Conservation (phyloP, 2,113 vertebrate genomes). For the Paramisgurnus dabryanus region DNA sequence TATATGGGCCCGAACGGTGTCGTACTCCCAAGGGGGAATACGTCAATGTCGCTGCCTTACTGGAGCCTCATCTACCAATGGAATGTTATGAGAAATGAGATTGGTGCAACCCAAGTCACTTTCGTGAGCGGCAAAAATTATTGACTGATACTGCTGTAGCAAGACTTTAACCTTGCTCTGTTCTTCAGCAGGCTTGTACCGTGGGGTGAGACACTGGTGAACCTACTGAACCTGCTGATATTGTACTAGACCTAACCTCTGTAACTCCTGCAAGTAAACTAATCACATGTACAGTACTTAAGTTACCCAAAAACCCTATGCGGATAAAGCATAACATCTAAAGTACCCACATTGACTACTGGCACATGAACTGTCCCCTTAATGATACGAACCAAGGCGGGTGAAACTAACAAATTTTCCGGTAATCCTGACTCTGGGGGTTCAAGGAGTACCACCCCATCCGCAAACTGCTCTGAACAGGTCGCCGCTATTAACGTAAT, state of each 20-base stretch:
- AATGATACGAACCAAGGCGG: no score
- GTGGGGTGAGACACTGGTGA: not conserved
- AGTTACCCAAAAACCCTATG: not conserved
- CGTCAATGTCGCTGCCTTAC: not conserved
- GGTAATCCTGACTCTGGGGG: not conserved
- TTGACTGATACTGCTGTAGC: not conserved
- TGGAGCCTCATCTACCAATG: not conserved
- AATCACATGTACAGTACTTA: not conserved
- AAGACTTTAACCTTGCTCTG: not conserved
- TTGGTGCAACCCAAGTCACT: conserved; percentile 5
- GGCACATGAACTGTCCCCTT: not conserved
- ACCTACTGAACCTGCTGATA: no score
- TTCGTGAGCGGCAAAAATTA: not conserved
- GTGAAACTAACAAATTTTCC: no score
- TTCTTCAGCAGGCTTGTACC: not conserved
- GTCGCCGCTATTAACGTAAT: conserved; percentile 31
- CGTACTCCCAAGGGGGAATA: conserved; percentile 11
- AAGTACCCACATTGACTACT: conserved; percentile 22
- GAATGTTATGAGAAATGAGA: conserved; percentile 15
- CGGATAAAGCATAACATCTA: not conserved
- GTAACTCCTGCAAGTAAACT: not conserved
- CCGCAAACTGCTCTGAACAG: not conserved
- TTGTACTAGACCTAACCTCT: not conserved
- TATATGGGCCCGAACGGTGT: not conserved
- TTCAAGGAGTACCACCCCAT: not conserved